Base-by-base conservation (phyloP, 1,140 invertebrate genomes). In the Neotoxoptera formosana region DNA sequence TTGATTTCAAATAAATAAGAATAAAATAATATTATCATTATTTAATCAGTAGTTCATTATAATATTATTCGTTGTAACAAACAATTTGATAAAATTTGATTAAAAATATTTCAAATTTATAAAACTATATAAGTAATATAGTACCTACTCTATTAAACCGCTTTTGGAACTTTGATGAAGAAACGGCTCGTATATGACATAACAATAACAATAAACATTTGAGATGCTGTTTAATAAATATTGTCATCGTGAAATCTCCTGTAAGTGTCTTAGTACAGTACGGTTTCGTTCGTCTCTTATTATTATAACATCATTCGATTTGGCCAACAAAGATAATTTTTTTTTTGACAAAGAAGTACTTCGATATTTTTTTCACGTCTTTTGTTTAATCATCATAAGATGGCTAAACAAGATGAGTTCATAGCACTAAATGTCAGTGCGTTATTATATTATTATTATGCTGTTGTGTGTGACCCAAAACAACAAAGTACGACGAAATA, bases 381-480 rank as follows among this genome's bases (percentile, higher is more conserved):
- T 34, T 88, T 53, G 87, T 88, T 88, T 51, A 45, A 86, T 45
- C 21, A 48, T 48, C n/a, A 53, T 53, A 88, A 88, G 48, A 88
- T 51, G 47, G 48, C 48, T 53, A 88, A 53, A 53, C 20, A 48
- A 87, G 84, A 87, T 48, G 67, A 91, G 47, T 83, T 91, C 90
- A 47, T 81, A 83, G 45, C 67, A 83, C 67, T 83, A 45, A 91
- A 23, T 91, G 30, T 81, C n/a, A 51, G 67, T 83, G 60, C 90
- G 30, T 91, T 76, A 81, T 91, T 67, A 34, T 90, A 34, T 21
- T 89, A 34, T 21, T 89, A 34, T 84, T 45, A 45, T 21, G 88
- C 53, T 48, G 81, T 92, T 84, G 91, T 84, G n/a, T 51, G 36
- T 84, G 91, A 93, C 91, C 91, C 76, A 93, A 93, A 93, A 93